Base-by-base conservation (phyloP, 2,797 vertebrate species). In the Mus caroli region DNA sequence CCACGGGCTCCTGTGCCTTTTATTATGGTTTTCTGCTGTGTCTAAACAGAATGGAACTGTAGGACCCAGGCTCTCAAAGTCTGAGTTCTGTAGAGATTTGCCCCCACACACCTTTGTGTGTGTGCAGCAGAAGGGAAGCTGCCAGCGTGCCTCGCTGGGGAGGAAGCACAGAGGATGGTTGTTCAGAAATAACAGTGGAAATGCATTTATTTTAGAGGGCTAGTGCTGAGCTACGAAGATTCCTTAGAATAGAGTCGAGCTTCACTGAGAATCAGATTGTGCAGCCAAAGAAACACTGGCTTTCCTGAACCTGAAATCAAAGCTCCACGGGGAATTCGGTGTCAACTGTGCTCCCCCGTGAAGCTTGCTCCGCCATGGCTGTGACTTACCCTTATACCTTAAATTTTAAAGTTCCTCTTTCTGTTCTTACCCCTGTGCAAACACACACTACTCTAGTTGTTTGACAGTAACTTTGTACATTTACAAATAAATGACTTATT, bases 181-280 rank as follows among this genome's bases (percentile, higher is more conserved):
- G 4, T 67, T 90, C 78, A 22, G 60, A 75, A 62, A 28, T 31
- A 10, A 54, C 46, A 37, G 19, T 52, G 28, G 64, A 67, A 43
- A 62, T 46, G 19, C 26, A 69, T 89, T 94, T 26, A n/a, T 93
- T 82, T 77, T 83, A 87, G 37, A 91, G 73, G 64, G 62, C 92
- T 82, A 92, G 26, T 85, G 17, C 17, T 54, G 86, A 91, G n/a
- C 52, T 79, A 60, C 22, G 46, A 43, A 46, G n/a, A 62, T 69
- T 90, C 15, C 82, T 94, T 31, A 94, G 67, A 15, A 77, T 40
- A 85, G 80, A 95, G 37, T 80, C 76, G 89, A 43, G 94, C 75
- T 93, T 67, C 40, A 58, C 40, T 85, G 17, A 64, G 31, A 84
- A 69, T 75, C 73, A 84, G 79, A 62, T 58, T 90, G 50, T 87